Base-by-base conservation (phyloP, 2,888 invertebrate genomes). In the Melanostoma scalare region DNA sequence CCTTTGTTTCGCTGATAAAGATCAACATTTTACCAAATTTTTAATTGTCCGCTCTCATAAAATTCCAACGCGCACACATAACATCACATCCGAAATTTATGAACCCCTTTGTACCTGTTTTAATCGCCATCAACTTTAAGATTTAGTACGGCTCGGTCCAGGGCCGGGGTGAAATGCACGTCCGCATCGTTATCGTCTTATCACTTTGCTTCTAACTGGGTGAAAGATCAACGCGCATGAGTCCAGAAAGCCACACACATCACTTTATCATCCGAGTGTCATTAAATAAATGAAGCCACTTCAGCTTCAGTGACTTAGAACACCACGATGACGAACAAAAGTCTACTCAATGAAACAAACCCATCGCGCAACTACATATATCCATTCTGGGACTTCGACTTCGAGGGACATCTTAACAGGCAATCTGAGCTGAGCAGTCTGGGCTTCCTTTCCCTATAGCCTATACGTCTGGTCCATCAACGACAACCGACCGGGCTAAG, bases 261-360 rank as follows among this genome's bases (percentile, higher is more conserved):
- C 71, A 84, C 84, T 84, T 74, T 71, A 84, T 84, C 79, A 84
- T 79, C 58, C 69, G 65, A 74, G 30, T 63, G 63, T 63, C 74
- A 79, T 84, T 79, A 75, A 60, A 75, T 79, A 84, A 84, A 84
- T 84, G 84, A 84, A 84, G 79, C 79, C 74, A 78, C 84, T 79
- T 71, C 84, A 84, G 46, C 79, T 79, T 71, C 84, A 84, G 46
- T 79, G 78, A 79, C 79, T 84, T 79, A 79, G 79, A 78, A 84
- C 84, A 84, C 79, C 79, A 84, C 53, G 82, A 78, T 4, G 10
- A 40, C 46, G n/a, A 46, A 6, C 30, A 44, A 36, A 33, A 52
- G 50, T 20, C 48, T 71, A 36, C 74, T 84, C 74, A 79, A 79
- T 79, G 74, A 79, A 61, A 63, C 56, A 58, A 20, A 20, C 20